Base-by-base conservation (phyloP, 2,888 invertebrate species). In the Eupithecia abbreviata region DNA sequence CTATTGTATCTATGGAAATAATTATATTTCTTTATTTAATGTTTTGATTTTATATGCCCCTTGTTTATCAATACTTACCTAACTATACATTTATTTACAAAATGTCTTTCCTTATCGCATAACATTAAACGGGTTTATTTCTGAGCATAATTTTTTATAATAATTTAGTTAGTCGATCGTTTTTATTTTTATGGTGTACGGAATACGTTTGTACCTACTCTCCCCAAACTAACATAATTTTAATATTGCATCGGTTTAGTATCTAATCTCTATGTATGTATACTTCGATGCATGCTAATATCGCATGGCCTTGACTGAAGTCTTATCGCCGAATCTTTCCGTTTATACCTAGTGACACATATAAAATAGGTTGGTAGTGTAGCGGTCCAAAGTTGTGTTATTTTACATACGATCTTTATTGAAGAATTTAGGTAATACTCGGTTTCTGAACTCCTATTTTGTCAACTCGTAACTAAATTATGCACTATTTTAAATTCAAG, bases 251-350 rank as follows among this genome's bases (percentile, higher is more conserved):
- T 83, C 89, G 85, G 80, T 80, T 86, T 83, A 87, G 79, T 90
- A 91, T 92, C 92, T 93, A 92, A 94, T 94, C 93, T 87, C 47
- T 75, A 81, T 62, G 30, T 84, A 79, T 82, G 82, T 88, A 88
- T 86, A 86, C 85, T 86, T 84, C 86, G 85, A 85, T 88, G 87
- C 86, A 87, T 83, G 65, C 58, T 77, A 68, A 73, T 74, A 89
- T 85, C 84, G 83, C 67, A 71, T 84, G 91, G 85, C 93, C 93
- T 93, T 93, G 93, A 90, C 88, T 89, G 86, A 74, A 81, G 76
- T 82, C 81, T 91, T 91, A 92, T 92, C 91, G 76, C 83, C 84
- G 82, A 88, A 88, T 89, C 87, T 88, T 87, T 86, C 81, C 80
- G 73, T 77, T 77, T 81, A 77, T 84, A 83, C 84, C 77, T 82